Evolutionary conservation across 2,113 vertebrate genomes (phyloP).

Genomic region (Prionailurus bengalensis): DNA sequence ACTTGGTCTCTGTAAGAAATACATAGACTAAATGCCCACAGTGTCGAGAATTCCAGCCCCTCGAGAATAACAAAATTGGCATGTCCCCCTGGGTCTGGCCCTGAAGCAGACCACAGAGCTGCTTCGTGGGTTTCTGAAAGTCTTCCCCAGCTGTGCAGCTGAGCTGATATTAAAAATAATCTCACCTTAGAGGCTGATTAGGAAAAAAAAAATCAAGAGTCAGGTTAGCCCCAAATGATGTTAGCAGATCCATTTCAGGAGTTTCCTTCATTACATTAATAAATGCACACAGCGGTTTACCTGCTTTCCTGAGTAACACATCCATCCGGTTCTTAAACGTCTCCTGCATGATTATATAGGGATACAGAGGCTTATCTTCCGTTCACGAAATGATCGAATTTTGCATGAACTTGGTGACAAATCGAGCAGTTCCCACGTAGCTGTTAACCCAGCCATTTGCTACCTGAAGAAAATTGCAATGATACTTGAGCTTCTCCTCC

Average conservation of each 20-base stretch:
- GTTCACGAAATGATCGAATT: slow-evolving; percentile 75
- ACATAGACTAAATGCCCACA: background rate
- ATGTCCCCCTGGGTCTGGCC: background rate
- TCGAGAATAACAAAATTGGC: background rate
- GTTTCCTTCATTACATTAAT: slow-evolving; percentile 69
- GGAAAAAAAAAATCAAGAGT: background rate
- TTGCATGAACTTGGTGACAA: slow-evolving; percentile 73
- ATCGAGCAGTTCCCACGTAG: slow-evolving; percentile 22
- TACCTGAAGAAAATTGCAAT: background rate
- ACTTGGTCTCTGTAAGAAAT: background rate
- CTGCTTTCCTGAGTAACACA: slow-evolving; percentile 55
- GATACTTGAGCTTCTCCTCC: background rate
- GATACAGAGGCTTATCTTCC: slow-evolving; percentile 67
- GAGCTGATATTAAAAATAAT: slow-evolving; percentile 66
- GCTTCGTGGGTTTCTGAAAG: background rate
- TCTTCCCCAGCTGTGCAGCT: background rate
- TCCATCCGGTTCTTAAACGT: slow-evolving; percentile 56
- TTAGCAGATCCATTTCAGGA: slow-evolving; percentile 48
- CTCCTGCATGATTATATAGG: slow-evolving; percentile 51
- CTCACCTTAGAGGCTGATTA: slow-evolving; percentile 50
- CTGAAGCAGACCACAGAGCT: background rate
- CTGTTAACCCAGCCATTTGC: slow-evolving; percentile 62
- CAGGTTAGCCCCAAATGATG: slow-evolving; percentile 54
- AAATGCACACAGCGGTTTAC: slow-evolving; percentile 49
- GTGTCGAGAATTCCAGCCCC: rapidly evolving